phyloP scores from a whole-genome alignment of 2,888 invertebrate genomes.

The Toxonevra muliebris region DNA sequence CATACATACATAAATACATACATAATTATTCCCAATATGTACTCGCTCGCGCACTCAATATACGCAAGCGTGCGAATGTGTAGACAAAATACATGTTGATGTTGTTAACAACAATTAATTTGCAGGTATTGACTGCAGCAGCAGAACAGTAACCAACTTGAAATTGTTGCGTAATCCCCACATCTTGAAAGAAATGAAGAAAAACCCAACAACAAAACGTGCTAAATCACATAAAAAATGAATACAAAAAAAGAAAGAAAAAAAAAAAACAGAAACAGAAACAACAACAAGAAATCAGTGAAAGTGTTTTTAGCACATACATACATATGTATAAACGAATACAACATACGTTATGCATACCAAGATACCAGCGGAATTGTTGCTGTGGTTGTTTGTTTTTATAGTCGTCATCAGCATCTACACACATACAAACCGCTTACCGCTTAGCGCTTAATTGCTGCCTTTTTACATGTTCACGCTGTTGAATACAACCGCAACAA shows the following conservation, averaged over 20 bases:
- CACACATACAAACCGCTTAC: neutral
- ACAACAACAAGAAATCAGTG: conserved; percentile 48
- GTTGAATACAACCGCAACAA: neutral
- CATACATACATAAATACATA: neutral
- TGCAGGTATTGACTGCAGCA: neutral
- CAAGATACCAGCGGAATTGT: neutral
- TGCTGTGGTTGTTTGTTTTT: neutral
- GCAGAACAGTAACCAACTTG: neutral
- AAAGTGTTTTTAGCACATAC: conserved; percentile 46
- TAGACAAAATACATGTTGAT: no score
- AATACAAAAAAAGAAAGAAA: conserved; percentile 20
- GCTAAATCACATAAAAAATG: conserved; percentile 15
- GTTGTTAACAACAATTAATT: no score
- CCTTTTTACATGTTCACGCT: neutral
- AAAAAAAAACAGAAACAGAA: conserved; percentile 10
- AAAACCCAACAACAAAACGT: neutral
- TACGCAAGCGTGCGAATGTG: no score
- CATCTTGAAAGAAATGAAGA: neutral
- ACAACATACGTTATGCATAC: neutral
- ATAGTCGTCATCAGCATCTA: neutral
- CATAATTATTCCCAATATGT: no score
- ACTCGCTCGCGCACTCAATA: no score
- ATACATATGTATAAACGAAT: conserved; percentile 35
- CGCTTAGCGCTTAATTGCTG: no score
- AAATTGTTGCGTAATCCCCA: neutral